Conservation (phyloP, 2,797 vertebrate species). For the Falco novaeseelandiae region DNA sequence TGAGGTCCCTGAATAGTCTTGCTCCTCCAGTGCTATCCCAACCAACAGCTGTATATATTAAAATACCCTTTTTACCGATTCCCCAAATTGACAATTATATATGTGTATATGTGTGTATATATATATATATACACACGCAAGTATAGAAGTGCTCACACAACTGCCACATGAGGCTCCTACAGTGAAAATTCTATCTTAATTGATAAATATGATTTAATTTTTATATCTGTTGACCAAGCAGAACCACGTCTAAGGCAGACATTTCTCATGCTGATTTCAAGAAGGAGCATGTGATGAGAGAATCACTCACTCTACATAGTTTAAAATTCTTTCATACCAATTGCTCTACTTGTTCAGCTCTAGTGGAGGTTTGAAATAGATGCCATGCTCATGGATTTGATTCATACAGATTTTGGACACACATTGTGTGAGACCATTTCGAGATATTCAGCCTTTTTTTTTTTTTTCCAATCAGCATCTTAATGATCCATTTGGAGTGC, state of each 20-base stretch:
- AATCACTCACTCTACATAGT: fast-evolving
- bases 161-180: background rate
- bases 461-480: background rate
- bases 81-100: fast-evolving
- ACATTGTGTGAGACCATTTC: background rate
- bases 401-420: background rate
- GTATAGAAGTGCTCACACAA: background rate
- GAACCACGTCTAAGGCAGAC: background rate
- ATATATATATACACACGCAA: no score
- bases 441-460: background rate
- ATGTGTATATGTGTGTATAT: fast-evolving
- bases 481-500: background rate
- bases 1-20: no score
- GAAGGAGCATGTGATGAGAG: background rate
- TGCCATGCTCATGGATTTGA: background rate
- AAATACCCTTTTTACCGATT: background rate
- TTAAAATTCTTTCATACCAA: background rate
- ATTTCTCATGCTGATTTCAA: background rate
- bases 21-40: background rate
- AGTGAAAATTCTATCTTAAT: background rate
- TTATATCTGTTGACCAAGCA: background rate
- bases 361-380: background rate
- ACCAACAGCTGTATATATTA: background rate
- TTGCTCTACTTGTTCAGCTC: background rate
- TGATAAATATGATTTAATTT: background rate